These are phyloP conservation scores for Siniperca chuatsi DNA, from an alignment of 2,113 vertebrate species.

Conservation along the genomic window DNA sequence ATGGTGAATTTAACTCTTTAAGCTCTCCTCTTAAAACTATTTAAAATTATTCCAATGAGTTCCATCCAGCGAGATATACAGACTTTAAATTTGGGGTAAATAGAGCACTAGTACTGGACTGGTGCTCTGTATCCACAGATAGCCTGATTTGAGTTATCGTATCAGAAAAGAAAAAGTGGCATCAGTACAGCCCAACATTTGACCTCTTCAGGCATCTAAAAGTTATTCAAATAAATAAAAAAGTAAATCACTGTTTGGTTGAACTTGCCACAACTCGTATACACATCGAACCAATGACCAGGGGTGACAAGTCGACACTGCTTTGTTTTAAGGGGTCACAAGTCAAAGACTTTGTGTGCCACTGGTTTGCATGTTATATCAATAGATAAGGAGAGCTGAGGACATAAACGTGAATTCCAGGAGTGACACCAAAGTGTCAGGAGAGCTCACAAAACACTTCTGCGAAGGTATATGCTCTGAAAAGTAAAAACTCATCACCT, in stretches of 20 bases:
- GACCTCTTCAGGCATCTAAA: not conserved
- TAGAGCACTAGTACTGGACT: not conserved
- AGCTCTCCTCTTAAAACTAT: no score
- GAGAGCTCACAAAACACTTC: not conserved
- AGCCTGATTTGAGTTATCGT: not conserved
- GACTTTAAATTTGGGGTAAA: not conserved
- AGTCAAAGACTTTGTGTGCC: not conserved
- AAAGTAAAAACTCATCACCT: not conserved
- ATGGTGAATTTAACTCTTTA: no score
- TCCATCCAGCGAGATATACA: not conserved
- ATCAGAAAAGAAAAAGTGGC: not conserved
- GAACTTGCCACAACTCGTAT: not conserved
- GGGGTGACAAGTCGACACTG: not conserved
- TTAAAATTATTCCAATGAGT: not conserved
- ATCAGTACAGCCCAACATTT: not conserved
- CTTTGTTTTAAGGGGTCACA: not conserved
- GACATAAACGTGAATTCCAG: not conserved
- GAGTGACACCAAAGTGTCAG: not conserved
- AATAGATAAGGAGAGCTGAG: not conserved
- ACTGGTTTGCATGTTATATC: not conserved
- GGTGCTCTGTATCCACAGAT: not conserved
- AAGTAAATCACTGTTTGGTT: not conserved
- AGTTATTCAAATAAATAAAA: not conserved
- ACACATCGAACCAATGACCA: not conserved
- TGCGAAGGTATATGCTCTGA: not conserved